Conservation (phyloP, 2,888 invertebrate species). For the Frankliniella intonsa region DNA sequence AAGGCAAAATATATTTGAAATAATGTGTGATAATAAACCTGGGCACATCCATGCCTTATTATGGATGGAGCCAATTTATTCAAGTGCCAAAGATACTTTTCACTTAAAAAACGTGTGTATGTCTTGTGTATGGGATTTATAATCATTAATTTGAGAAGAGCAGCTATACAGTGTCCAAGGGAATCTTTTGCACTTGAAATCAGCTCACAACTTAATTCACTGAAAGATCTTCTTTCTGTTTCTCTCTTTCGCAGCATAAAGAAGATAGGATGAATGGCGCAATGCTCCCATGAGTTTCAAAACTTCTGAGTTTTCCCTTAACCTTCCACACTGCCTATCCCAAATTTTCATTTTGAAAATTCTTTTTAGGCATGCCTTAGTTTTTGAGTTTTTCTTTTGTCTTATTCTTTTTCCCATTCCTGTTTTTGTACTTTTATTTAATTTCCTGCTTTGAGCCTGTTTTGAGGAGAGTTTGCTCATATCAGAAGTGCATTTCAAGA, state of each 20-base stretch:
- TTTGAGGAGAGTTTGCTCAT: neutral
- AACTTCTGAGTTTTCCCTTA: constrained; percentile 27
- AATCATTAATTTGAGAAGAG: no score
- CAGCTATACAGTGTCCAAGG: neutral
- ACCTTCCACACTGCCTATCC: constrained; percentile 26
- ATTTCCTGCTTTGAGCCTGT: constrained; percentile 27
- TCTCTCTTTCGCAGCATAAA: constrained; percentile 33
- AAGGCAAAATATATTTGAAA: no score
- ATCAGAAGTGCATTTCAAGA: neutral
- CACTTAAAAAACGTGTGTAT: no score
- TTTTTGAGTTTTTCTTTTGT: neutral
- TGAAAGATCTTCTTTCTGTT: constrained; percentile 29
- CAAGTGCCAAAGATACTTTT: constrained; percentile 12
- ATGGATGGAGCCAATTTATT: neutral
- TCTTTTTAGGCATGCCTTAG: neutral
- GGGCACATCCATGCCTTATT: neutral
- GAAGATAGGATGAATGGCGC: constrained; percentile 30
- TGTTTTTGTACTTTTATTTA: constrained; percentile 27
- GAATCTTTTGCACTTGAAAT: constrained; percentile 23
- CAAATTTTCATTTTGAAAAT: neutral
- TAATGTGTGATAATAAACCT: no score
- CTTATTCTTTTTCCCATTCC: constrained; percentile 25
- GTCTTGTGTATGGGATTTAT: no score
- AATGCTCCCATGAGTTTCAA: constrained; percentile 30
- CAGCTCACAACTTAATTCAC: neutral